Evolutionary conservation across 2,888 invertebrate genomes (phyloP), one percentile per base, ranked within the genome.

Genomic region (Ennomos quercinarius): DNA sequence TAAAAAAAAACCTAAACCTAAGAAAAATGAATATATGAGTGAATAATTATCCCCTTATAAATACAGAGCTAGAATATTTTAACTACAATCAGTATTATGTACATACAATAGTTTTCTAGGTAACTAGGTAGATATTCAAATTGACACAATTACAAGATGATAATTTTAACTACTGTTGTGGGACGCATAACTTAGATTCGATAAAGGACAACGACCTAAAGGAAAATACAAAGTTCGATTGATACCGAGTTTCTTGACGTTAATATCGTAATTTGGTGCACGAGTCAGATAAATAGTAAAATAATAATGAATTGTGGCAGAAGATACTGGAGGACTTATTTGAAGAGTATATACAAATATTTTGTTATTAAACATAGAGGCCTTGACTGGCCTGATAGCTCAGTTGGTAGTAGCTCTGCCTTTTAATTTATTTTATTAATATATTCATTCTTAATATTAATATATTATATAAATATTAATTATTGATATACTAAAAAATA

Each of bases 201-300:
- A 55, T 57, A 63, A 63, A 71, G 70, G 67, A 60, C 68, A 64
- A 57, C 64, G 66, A 70, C 68, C 70, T 61, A 52, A 50, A 61
- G 54, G 57, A 58, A 65, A 63, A 69, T 64, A 53, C 71, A 69
- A 70, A 72, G 71, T 70, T 61, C 68, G 58, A 27, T 41, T 13
- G 47, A 54, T 70, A 68, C 58, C 61, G 12, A 47, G 27, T 17
- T 54, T 53, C 51, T 53, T 67, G 61, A 66, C 59, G 63, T 50
- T 40, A 56, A 52, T 34, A 54, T 53, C 47, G 40, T 27, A 44
- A 55, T 58, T 34, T 55, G 8, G 46, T 12, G 37, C 46, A 46
- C 17, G 10, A 10, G 40, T 46, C 48, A 48, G 55, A 48, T 41
- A 44, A 44, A 44, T 10, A 38, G 13, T 44, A 37, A 9, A 9